Base-by-base conservation (phyloP, 2,113 vertebrate genomes). In the Tyto alba region DNA sequence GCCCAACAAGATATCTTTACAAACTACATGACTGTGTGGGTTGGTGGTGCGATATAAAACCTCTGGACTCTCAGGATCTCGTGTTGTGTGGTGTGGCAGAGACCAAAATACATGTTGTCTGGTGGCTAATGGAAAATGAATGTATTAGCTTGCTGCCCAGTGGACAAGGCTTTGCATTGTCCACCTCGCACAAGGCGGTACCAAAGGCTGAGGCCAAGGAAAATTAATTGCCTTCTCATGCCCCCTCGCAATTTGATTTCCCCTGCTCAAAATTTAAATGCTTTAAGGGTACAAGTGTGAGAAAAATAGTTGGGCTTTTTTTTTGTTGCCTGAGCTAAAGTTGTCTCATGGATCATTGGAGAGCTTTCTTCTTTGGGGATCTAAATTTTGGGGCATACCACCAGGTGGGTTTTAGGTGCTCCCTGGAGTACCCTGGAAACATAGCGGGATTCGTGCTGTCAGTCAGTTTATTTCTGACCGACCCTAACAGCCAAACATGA, bases 51-150 rank as follows among this genome's bases (percentile, higher is more conserved):
- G 0, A 30, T 82, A 62, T 8, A 81, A 92, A 91, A 85, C 50
- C 77, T 95, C 74, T 53, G 57, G 62, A 79, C 53, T 93, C 57
- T 89, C 86, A 79, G 94, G 71, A 95, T 95, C 84, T 93, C 1
- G 0, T 69, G 69, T 50, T 66, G 64, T 69, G 68, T 4, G 4
- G 18, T 87, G 50, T 0, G 3, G 67, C 45, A 72, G 36, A 85
- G 86, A 87, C 89, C 83, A 87, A 73, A 94, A 63, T 7, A 6
- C 23, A 78, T 67, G 18, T 40, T 79, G 18, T 75, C 50, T 74
- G 78, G 26, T 64, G 78, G 40, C 50, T 0, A 2, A 19, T 69
- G 56, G 75, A 79, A 53, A 69, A 63, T 47, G 72, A 91, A 85
- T 76, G 62, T 93, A 26, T 62, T 29, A 66, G 34, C 75, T 48